A percentile compares a stretch with the other conserved stretches of the same genome.
These are phyloP conservation scores for Netelia inedita DNA, from an alignment of 2,888 invertebrate species.

Conservation along the genomic window DNA sequence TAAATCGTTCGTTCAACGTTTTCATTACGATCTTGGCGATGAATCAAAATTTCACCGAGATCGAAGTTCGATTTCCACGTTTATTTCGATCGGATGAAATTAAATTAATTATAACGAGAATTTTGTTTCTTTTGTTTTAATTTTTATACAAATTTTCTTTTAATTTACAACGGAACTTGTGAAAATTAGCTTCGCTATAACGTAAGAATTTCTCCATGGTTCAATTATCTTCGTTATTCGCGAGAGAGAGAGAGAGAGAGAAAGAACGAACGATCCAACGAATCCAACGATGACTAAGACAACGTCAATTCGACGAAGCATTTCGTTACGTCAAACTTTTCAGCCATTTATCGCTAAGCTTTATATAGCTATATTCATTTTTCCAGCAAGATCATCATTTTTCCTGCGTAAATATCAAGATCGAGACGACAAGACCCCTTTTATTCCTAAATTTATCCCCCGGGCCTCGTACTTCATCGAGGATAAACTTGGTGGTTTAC, in stretches of 20 bases:
- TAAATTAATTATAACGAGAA: no score
- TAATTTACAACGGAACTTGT: no score
- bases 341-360: background rate
- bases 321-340: constrained; percentile 52
- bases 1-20: no score
- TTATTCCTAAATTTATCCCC: constrained; percentile 1
- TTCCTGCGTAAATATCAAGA: background rate
- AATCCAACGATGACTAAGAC: constrained; percentile 49
- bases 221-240: background rate
- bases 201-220: background rate
- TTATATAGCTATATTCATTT: background rate
- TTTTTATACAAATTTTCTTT: no score
- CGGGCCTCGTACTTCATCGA: background rate
- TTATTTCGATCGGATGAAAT: no score
- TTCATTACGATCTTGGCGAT: no score
- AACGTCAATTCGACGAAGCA: constrained; percentile 36
- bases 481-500: constrained; percentile 2
- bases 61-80: no score
- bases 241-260: no score
- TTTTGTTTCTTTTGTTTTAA: no score
- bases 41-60: no score
- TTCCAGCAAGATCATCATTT: background rate
- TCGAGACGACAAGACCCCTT: background rate
- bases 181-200: no score
- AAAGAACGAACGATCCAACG: constrained; percentile 12